Conservation (phyloP, 2,113 vertebrate species). For the Zootoca vivipara region DNA sequence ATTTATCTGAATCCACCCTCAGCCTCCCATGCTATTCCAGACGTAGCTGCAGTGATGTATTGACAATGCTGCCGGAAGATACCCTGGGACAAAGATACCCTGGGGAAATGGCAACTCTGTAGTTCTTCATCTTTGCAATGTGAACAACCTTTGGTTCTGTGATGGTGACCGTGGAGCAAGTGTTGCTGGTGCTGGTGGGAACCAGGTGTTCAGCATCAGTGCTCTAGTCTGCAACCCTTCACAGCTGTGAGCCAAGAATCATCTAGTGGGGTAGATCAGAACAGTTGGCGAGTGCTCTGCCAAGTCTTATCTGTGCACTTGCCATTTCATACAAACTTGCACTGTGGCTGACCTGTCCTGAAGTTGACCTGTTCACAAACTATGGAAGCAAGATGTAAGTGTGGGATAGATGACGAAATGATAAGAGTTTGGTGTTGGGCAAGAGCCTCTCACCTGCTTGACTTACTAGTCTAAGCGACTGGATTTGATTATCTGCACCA, state of each 20-base stretch:
- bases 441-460: neutral
- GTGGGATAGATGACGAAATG: neutral
- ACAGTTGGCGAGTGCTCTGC: neutral
- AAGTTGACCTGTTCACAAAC: neutral
- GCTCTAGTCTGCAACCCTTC: neutral
- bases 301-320: neutral
- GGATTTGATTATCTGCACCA: neutral
- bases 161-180: neutral
- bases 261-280: neutral
- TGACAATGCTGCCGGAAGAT: neutral
- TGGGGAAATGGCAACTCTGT: neutral
- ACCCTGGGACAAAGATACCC: neutral
- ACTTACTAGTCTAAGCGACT: neutral
- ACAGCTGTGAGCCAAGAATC: neutral
- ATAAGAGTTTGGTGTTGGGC: neutral
- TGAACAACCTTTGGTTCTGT: neutral
- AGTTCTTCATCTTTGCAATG: neutral
- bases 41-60: neutral
- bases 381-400: neutral
- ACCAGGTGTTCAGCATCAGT: neutral
- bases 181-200: neutral
- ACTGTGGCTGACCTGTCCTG: neutral
- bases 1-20: neutral
- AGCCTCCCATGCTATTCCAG: neutral
- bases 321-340: neutral